Conservation (phyloP, 2,113 vertebrate genomes). For the Pogona vitticeps region DNA sequence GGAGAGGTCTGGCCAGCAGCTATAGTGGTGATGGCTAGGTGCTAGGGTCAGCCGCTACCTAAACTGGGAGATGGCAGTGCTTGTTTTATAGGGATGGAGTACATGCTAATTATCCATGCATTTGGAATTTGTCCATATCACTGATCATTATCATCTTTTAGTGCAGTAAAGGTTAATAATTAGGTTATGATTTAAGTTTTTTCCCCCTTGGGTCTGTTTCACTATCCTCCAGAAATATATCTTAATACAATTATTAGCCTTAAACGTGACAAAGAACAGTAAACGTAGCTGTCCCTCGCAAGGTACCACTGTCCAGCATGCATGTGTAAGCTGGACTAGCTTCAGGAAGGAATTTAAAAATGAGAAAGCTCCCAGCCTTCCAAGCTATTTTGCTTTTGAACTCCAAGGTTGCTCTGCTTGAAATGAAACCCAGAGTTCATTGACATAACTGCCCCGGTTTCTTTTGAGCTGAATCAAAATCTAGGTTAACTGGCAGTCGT, state of each 20-base stretch:
- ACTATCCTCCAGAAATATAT: not conserved
- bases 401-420: not conserved
- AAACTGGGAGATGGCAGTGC: not conserved
- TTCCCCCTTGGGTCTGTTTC: not conserved
- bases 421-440: not conserved
- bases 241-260: not conserved
- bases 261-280: not conserved
- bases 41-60: not conserved
- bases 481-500: not conserved
- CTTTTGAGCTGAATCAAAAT: not conserved
- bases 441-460: not conserved
- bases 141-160: not conserved
- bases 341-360: not conserved
- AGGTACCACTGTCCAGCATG: not conserved
- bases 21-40: not conserved
- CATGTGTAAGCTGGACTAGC: not conserved
- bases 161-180: not conserved
- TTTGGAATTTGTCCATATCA: not conserved
- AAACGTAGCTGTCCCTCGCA: not conserved
- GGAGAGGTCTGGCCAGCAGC: not conserved
- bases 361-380: too few species aligned
- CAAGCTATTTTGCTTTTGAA: not conserved
- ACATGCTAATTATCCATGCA: not conserved
- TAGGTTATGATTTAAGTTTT: not conserved
- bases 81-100: not conserved